A percentile compares a stretch with the other conserved stretches of the same genome.
Conservation (phyloP, 2,888 invertebrate genomes). For the Coleophora flavipennella region DNA sequence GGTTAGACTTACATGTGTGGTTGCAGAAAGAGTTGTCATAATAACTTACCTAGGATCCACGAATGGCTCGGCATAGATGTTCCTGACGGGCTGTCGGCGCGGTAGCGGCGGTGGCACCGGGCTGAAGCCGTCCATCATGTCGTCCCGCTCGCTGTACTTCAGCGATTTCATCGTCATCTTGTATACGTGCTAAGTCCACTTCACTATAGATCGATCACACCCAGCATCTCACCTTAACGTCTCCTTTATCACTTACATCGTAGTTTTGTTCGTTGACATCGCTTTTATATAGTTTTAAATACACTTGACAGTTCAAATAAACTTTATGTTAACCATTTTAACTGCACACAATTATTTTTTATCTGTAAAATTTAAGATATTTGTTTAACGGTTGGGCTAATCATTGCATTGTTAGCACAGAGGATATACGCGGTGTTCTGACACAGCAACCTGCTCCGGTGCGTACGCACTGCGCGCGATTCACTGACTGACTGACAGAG, state of each 20-base stretch:
- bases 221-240: constrained; percentile 48
- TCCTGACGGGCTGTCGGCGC: constrained; percentile 74
- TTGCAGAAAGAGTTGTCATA: constrained; percentile 9
- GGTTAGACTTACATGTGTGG: constrained; percentile 10
- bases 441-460: constrained; percentile 20
- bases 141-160: constrained; percentile 69
- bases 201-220: constrained; percentile 44
- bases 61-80: constrained; percentile 78
- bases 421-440: constrained; percentile 11
- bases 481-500: constrained; percentile 38
- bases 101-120: constrained; percentile 76
- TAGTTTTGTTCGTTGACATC: constrained; percentile 32
- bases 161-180: constrained; percentile 77
- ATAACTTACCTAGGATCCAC: constrained; percentile 71
- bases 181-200: constrained; percentile 47
- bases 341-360: constrained; percentile 2
- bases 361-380: background rate
- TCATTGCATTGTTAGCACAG: constrained; percentile 6
- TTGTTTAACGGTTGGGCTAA: background rate
- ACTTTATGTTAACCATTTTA: constrained; percentile 2
- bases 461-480: constrained; percentile 35
- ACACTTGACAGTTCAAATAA: constrained; percentile 26
- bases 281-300: constrained; percentile 16
- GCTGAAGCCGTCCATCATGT: constrained; percentile 70
- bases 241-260: constrained; percentile 56